phyloP scores from a whole-genome alignment of 2,888 invertebrate species.

The Agriopis marginaria region DNA sequence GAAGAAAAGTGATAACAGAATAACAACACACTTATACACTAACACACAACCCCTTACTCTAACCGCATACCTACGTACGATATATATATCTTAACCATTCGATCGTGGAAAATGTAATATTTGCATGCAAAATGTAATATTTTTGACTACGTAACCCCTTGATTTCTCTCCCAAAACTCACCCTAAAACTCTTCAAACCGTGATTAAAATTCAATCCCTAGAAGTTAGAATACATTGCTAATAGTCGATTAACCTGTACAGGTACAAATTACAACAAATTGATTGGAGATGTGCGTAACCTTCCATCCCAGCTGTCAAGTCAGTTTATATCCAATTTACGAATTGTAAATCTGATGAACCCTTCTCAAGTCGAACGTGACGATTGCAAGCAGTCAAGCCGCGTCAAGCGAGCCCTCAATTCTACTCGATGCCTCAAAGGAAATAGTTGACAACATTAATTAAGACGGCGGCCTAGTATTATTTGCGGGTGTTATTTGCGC shows the following conservation, averaged over 20 bases:
- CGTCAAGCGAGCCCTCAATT: slow-evolving; percentile 5
- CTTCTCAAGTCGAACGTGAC: slow-evolving; percentile 24
- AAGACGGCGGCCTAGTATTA: slow-evolving; percentile 9
- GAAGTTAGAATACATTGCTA: neutral
- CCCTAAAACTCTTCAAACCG: neutral
- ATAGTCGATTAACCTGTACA: slow-evolving; percentile 10
- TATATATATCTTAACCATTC: too few relatives aligned
- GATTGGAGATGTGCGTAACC: slow-evolving; percentile 2
- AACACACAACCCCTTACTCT: too few relatives aligned
- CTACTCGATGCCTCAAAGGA: slow-evolving; percentile 11
- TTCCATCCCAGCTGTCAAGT: slow-evolving; percentile 6
- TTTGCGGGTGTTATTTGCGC: neutral
- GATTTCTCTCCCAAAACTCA: neutral
- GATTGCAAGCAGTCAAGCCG: slow-evolving; percentile 4
- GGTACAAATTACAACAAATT: slow-evolving; percentile 19
- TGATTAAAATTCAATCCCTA: neutral
- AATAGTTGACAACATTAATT: slow-evolving; percentile 33
- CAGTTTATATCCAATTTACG: slow-evolving; percentile 23
- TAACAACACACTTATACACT: too few relatives aligned
- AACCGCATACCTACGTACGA: too few relatives aligned
- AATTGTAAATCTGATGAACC: slow-evolving; percentile 25
- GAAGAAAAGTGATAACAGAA: too few relatives aligned
- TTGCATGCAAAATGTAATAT: neutral
- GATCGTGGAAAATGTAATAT: neutral
- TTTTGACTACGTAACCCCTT: neutral